Base-by-base conservation (phyloP, 2,888 invertebrate genomes). In the Aradus depressus region DNA sequence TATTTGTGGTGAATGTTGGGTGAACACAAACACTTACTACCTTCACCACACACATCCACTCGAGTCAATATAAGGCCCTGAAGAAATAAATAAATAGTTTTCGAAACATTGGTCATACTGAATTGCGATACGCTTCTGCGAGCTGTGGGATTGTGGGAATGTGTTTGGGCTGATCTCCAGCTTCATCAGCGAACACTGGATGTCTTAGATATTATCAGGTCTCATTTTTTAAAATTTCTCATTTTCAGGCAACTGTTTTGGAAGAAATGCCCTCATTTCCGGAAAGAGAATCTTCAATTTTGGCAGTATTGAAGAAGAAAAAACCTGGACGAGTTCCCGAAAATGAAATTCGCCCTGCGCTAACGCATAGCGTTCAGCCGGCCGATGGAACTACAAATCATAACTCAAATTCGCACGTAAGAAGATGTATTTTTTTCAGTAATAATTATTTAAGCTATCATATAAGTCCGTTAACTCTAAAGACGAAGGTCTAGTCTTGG, bases 241-340 rank as follows among this genome's bases (percentile, higher is more conserved):
- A 28, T 38, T 56, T 58, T 3, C 61, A 79, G 76, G 96, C 96
- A 21, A 97, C 96, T 45, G 96, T 97, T 44, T 72, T 98, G 60
- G 98, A 98, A 75, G 98, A 98, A 74, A 98, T 98, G 98, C 98
- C 98, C 57, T 96, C 97, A 45, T 98, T 97, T 72, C 95, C 98
- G 3, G 98, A 98, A 71, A 77, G 97, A 60, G 96, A 96, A 71
- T 96, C 95, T 55, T 95, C 95, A 12, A 95, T 98, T 63, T 73
- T 99, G 60, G 92, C 95, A 47, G 96, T 97, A 59, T 73, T 99
- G 63, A 97, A 98, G 72, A 97, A 97, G 74, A 96, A 96, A 72
- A 95, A 96, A 66, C 96, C 96, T 1, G 92, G 91, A 0, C 79
- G 92, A 56, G 86, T 93, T 58, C 90, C 91, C 48, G 92, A 92